Base-by-base conservation (phyloP, 2,888 invertebrate genomes). In the Rapana venosa region DNA sequence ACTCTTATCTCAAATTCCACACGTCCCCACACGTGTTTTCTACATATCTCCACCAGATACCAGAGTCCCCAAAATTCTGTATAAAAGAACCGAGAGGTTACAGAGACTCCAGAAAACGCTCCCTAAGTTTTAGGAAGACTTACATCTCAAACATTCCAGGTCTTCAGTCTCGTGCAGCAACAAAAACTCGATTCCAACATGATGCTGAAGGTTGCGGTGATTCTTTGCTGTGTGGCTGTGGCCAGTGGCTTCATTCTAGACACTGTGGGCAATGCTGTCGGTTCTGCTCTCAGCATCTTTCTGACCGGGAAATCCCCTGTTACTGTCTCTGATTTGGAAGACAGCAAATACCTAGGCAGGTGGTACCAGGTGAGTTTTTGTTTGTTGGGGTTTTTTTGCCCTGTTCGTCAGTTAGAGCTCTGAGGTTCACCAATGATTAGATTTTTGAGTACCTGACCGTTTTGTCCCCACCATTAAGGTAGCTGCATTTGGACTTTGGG, bases 331-430 rank as follows among this genome's bases (percentile, higher is more conserved):
- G 88, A 91, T 15, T 58, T 94, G 30, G 93, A 94, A 36, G 90
- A 92, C 36, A 88, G 88, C 77, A 94, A 94, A 90, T 94, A 94
- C 83, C 90, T 94, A 15, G 93, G 93, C 84, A 66, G 93, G 90
- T 94, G 93, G 93, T 94, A 91, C 87, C 94, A 93, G 92, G 93
- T 93, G 88, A 58, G 79, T n/a, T 81, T 8, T 32, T 13, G 35
- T 35, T 81, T 20, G 79, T 81, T 81, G 30, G 13, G 30, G 79
- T 56, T 26, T 84, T 5, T 84, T 6, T 83, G 22, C 32, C 83
- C 36, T 11, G 30, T 20, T 84, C 20, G 36, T 47, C 47, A 47
- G 47, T 8, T 5, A 47, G 47, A 47, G 47, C 47, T 47, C 47
- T 47, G 4, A 47, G 47, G 47, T 47, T 47, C 47, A 47, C 4